Base-by-base conservation (phyloP, 2,888 invertebrate genomes). In the Drosophila kanekoi region DNA sequence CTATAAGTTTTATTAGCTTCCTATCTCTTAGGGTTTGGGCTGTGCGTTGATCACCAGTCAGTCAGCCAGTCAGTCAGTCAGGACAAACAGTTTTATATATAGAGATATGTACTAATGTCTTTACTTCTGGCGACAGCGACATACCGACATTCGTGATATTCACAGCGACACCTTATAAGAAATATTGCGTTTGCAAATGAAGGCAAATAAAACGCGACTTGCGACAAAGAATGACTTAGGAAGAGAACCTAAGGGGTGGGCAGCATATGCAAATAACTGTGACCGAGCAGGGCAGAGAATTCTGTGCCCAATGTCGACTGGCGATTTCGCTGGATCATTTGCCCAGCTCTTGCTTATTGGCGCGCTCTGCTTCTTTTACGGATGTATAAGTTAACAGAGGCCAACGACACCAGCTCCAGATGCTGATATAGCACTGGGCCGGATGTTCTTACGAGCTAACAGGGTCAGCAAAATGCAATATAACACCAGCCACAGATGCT, bases 321-420 rank as follows among this genome's bases (percentile, higher is more conserved):
- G 23, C 37, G 14, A 51, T 69, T 67, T 61, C 70, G 70, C 32
- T 54, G 18, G 11, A 44, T 35, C 52, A 18, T 54, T 59, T 66
- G 56, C 44, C 44, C 18, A 52, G 59, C 53, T 16, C 18, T 51
- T 65, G 52, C 69, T 85, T 83, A 82, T 84, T 84, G 86, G 77
- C 77, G 81, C 72, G 77, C 83, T 83, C 79, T 79, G 75, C 79
- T 81, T 77, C 79, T 87, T 86, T 85, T 87, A 87, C 79, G 84
- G 84, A 81, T 28, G 23, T 58, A 73, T 2, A 18, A 33, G 11
- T 33, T 33, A 33, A 33, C 11, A 11, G 33, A 33, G 33, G 33
- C 33, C 33, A 33, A 33, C 33, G 33, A 33, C 33, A 33, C 11
- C 33, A 33, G 33, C 6, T 23, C 23, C 23, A 6, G 23, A 23